Percentiles rank a stretch among this genome's conserved stretches.
phyloP scores from a whole-genome alignment of 1,140 invertebrate genomes.

The Saccostrea glomerata region DNA sequence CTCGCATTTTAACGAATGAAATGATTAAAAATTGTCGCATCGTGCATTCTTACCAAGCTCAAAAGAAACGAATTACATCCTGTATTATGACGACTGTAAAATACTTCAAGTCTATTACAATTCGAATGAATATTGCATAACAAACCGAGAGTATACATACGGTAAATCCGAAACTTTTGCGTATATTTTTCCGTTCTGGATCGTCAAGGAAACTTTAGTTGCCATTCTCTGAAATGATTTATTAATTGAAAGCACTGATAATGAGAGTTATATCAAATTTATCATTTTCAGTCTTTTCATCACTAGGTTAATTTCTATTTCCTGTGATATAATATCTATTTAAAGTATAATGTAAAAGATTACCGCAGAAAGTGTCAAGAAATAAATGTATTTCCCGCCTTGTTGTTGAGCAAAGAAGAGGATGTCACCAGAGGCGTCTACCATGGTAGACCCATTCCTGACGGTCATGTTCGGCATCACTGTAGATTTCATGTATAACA shows the following conservation, averaged over 20 bases:
- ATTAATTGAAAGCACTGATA: too few relatives aligned
- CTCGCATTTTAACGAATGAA: too few relatives aligned
- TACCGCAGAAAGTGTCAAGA: background rate
- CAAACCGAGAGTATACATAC: background rate
- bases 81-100: too few relatives aligned
- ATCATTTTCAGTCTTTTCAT: too few relatives aligned
- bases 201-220: background rate
- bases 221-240: background rate
- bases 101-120: too few relatives aligned
- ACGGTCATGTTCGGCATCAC: background rate
- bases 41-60: too few relatives aligned
- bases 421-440: background rate
- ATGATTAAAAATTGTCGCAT: too few relatives aligned
- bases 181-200: background rate
- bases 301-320: background rate
- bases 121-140: too few relatives aligned
- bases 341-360: background rate
- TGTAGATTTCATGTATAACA: slow-evolving; percentile 3
- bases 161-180: background rate
- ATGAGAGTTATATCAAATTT: too few relatives aligned
- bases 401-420: background rate
- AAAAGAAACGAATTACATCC: too few relatives aligned
- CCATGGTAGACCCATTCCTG: background rate
- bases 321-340: background rate
- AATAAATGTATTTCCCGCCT: background rate